These are phyloP conservation scores for Antrozous pallidus DNA, from an alignment of 2,797 vertebrate species.

Conservation along the genomic window DNA sequence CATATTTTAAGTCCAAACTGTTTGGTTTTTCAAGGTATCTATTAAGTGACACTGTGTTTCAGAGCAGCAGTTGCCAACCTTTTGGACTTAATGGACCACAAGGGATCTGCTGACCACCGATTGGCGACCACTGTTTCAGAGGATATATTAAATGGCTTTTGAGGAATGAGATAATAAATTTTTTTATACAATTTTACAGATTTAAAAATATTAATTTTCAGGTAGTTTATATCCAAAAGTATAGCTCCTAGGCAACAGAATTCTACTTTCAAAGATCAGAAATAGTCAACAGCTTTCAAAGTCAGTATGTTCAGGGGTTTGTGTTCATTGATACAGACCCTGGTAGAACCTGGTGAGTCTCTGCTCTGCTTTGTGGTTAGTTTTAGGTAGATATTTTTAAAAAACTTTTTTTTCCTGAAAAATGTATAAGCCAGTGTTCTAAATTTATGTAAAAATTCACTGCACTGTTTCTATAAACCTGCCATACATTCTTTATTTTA, in stretches of 20 bases:
- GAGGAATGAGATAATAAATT: neutral
- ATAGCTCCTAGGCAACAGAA: slow-evolving; percentile 27
- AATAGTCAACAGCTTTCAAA: slow-evolving; percentile 59
- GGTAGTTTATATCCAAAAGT: slow-evolving; percentile 38
- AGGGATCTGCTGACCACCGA: no score
- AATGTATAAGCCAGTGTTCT: slow-evolving; percentile 86
- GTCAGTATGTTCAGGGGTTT: slow-evolving; percentile 8
- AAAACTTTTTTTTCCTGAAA: slow-evolving; percentile 76
- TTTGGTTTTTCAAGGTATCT: slow-evolving; percentile 56
- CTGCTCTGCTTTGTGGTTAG: slow-evolving; percentile 80
- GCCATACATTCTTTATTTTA: slow-evolving; percentile 90
- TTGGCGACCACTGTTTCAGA: neutral
- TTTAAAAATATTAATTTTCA: slow-evolving; percentile 37
- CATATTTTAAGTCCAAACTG: neutral
- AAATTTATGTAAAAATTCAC: slow-evolving; percentile 88
- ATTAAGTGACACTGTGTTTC: neutral
- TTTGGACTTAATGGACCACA: no score
- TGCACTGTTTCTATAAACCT: slow-evolving; percentile 88
- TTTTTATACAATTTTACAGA: slow-evolving; percentile 50
- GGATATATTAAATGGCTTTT: slow-evolving; percentile 51
- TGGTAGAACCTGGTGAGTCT: slow-evolving; percentile 67
- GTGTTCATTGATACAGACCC: slow-evolving; percentile 38
- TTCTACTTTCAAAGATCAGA: slow-evolving; percentile 8
- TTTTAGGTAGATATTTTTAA: slow-evolving; percentile 83
- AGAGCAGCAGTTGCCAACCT: neutral